phyloP scores from a whole-genome alignment of 2,113 vertebrate genomes.

The Cyphomyrus plagiostoma region DNA sequence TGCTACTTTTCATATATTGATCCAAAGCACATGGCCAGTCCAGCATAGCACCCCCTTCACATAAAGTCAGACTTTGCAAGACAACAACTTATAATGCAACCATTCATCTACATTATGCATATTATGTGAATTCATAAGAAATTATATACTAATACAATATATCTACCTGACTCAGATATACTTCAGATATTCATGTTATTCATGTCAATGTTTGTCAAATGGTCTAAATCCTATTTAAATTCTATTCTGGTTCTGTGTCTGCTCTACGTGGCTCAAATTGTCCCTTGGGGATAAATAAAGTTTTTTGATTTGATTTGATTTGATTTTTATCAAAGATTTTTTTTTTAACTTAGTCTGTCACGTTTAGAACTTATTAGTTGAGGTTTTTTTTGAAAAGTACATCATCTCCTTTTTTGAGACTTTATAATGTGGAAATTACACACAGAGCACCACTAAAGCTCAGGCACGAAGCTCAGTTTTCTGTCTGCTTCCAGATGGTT shows the following conservation, averaged over 20 bases:
- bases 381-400: not conserved
- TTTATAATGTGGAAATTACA: not conserved
- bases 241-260: too few species aligned
- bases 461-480: not conserved
- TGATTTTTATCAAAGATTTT: not conserved
- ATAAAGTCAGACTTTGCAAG: not conserved
- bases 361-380: not conserved
- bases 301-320: too few species aligned
- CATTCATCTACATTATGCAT: not conserved
- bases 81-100: not conserved
- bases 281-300: too few species aligned
- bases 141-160: not conserved
- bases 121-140: not conserved
- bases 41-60: not conserved
- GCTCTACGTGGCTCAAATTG: too few species aligned
- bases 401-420: not conserved
- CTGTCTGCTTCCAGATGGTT: constrained; percentile 7
- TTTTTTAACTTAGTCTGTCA: not conserved
- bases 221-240: not conserved
- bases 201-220: not conserved
- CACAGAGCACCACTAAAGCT: not conserved
- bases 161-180: not conserved
- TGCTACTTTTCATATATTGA: not conserved
- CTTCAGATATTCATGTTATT: not conserved
- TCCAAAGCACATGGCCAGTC: not conserved